phyloP scores from a whole-genome alignment of 2,113 vertebrate genomes.

The Ceratotherium simum region DNA sequence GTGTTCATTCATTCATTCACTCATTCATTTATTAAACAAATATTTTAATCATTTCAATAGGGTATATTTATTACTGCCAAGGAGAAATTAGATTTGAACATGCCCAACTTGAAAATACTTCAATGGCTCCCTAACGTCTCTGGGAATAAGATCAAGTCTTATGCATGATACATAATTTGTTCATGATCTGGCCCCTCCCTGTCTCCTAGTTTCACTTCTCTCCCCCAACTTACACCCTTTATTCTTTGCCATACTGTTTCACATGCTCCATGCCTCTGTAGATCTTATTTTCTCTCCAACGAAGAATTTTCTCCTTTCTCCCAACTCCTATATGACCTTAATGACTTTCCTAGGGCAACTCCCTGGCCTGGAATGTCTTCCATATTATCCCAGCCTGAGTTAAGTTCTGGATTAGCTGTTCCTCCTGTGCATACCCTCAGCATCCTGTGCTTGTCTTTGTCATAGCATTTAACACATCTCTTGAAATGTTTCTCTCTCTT shows the following conservation, averaged over 20 bases:
- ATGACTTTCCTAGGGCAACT: too few species aligned
- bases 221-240: too few species aligned
- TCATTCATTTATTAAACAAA: not conserved
- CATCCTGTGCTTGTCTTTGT: not conserved
- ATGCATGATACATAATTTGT: fast-evolving
- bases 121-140: not conserved
- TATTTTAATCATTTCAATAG: not conserved
- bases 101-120: not conserved
- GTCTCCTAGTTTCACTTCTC: too few species aligned
- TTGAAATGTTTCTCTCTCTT: not conserved
- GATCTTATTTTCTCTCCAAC: not conserved
- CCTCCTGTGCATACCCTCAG: fast-evolving
- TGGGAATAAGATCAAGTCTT: not conserved
- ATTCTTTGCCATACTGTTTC: not conserved
- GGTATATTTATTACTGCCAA: not conserved
- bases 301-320: not conserved
- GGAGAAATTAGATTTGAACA: not conserved
- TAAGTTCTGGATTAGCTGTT: not conserved
- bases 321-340: not conserved
- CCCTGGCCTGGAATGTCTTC: not conserved
- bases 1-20: not conserved
- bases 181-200: too few species aligned
- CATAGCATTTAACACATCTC: fast-evolving
- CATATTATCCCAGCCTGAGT: too few species aligned
- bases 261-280: not conserved